Conservation (phyloP, 2,888 invertebrate genomes). For the Exocentrus adspersus region DNA sequence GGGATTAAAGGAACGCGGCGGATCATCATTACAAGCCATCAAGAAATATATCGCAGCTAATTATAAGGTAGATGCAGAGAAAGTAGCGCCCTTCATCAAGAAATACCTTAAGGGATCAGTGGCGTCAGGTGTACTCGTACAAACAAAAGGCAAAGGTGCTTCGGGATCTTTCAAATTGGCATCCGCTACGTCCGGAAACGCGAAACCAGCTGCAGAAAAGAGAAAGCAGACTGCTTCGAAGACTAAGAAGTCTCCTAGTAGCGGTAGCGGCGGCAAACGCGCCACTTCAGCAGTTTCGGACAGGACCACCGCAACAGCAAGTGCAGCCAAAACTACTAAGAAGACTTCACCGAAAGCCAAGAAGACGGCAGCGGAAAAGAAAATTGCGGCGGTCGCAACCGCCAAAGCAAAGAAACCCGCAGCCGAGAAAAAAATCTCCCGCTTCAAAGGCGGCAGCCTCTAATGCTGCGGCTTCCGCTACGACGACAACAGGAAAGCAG, state of each 20-base stretch:
- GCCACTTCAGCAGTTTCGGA: no score
- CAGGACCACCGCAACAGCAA: neutral
- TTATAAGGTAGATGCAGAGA: slow-evolving; percentile 69
- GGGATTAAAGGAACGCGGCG: slow-evolving; percentile 67
- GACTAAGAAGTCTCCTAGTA: neutral
- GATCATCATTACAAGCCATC: slow-evolving; percentile 67
- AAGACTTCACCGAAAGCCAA: slow-evolving; percentile 8
- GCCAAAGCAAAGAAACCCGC: neutral
- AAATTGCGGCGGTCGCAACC: neutral
- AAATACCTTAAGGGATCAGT: slow-evolving; percentile 71
- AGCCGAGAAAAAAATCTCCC: slow-evolving; percentile 13
- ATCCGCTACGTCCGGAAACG: slow-evolving; percentile 44
- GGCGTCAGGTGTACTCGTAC: slow-evolving; percentile 64
- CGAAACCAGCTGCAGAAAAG: slow-evolving; percentile 9
- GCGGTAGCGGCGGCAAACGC: no score
- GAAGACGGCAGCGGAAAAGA: slow-evolving; percentile 1
- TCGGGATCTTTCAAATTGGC: slow-evolving; percentile 65
- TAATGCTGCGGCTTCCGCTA: neutral
- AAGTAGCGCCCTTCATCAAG: slow-evolving; percentile 69
- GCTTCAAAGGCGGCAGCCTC: no score
- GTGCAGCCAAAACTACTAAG: neutral
- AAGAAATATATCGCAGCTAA: slow-evolving; percentile 71
- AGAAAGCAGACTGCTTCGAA: neutral
- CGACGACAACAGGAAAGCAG: slow-evolving; percentile 4
- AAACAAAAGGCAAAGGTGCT: slow-evolving; percentile 68